A percentile compares a stretch with the other conserved stretches of the same genome.
Conservation (phyloP, 1,140 invertebrate genomes). For the Helicorthomorpha holstii region DNA sequence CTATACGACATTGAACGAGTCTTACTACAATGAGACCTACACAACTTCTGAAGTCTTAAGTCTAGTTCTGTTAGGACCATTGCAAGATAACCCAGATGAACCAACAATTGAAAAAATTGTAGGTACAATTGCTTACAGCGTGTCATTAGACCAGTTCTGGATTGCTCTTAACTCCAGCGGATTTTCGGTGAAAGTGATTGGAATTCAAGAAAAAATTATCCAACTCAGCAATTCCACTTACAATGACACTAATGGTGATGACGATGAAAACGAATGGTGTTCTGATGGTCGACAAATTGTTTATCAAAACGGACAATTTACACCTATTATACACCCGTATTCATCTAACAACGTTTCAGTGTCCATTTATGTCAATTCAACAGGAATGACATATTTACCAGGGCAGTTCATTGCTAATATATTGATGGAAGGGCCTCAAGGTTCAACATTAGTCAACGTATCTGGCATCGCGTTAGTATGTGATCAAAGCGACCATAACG, state of each 20-base stretch:
- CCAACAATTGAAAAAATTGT: neutral
- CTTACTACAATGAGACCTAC: neutral
- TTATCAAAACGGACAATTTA: constrained; percentile 13
- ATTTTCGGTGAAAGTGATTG: neutral
- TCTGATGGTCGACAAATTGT: neutral
- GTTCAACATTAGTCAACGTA: neutral
- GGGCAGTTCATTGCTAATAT: constrained; percentile 12
- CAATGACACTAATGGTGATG: neutral
- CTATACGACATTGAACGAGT: neutral
- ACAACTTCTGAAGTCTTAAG: neutral
- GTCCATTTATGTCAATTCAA: constrained; percentile 11
- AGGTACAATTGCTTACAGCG: neutral
- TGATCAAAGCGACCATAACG: neutral
- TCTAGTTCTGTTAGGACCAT: neutral
- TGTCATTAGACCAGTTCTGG: neutral
- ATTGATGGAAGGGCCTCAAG: constrained; percentile 9
- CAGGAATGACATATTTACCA: constrained; percentile 8
- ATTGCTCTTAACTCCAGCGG: neutral
- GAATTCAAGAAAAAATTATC: neutral
- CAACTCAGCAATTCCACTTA: neutral
- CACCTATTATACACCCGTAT: constrained; percentile 6
- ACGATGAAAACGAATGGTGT: neutral
- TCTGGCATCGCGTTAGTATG: neutral
- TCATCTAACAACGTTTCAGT: neutral
- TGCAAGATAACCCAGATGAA: neutral